These are phyloP conservation scores for Elgaria multicarinata DNA, from an alignment of 2,113 vertebrate species.

Conservation along the genomic window DNA sequence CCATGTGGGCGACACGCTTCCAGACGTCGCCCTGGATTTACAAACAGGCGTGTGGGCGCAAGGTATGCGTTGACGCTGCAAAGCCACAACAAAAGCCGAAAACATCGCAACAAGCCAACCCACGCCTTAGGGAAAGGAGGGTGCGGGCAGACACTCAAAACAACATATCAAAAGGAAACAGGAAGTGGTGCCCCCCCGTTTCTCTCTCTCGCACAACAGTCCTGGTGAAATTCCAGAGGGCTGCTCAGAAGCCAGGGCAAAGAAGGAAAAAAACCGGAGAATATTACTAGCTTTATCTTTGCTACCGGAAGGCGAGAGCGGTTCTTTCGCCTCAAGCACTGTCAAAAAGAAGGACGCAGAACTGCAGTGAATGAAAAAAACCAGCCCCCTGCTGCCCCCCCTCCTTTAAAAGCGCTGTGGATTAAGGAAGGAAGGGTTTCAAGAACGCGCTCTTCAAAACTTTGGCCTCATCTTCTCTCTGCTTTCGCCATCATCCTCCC, in stretches of 20 bases:
- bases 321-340: not conserved
- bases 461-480: not conserved
- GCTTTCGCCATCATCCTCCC: not conserved
- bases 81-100: not conserved
- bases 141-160: not conserved
- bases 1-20: not conserved
- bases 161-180: not conserved
- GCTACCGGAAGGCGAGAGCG: not conserved
- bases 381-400: not conserved
- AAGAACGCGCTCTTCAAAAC: no score
- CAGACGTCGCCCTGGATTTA: fast-evolving
- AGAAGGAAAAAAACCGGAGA: no score
- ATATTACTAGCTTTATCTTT: not conserved
- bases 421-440: no score
- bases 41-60: not conserved
- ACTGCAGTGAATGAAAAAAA: no score
- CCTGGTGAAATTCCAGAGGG: not conserved
- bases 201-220: not conserved
- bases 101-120: not conserved
- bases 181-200: not conserved
- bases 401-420: no score
- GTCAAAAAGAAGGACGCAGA: no score
- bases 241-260: no score
- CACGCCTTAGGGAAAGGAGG: not conserved
- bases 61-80: not conserved